phyloP scores from a whole-genome alignment of 2,888 invertebrate species.

The Xylophagus ater region DNA sequence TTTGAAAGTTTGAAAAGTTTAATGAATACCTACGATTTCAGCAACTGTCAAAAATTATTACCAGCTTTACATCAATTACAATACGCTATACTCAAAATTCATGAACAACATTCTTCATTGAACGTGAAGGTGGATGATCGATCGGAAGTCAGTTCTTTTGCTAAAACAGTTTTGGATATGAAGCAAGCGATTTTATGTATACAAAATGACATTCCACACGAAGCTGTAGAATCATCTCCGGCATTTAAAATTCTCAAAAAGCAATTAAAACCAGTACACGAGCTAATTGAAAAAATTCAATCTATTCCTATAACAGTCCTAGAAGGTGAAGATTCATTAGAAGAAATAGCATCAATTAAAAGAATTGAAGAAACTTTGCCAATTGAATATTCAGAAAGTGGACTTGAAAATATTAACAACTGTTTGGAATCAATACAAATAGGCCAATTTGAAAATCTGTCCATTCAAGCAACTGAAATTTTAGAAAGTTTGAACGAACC shows the following conservation, averaged over 20 bases:
- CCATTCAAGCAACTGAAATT: not conserved
- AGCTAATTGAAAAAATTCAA: slow-evolving; percentile 21
- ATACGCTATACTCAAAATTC: slow-evolving; percentile 24
- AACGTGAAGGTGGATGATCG: slow-evolving; percentile 20
- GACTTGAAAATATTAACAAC: slow-evolving; percentile 28
- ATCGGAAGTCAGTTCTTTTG: slow-evolving; percentile 21
- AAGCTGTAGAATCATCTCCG: slow-evolving; percentile 21
- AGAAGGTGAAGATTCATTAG: not conserved
- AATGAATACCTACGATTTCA: slow-evolving; percentile 22
- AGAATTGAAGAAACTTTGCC: too few relatives aligned
- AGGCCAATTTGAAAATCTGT: not conserved
- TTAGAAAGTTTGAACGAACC: slow-evolving; percentile 3
- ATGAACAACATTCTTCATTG: slow-evolving; percentile 31
- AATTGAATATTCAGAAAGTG: not conserved
- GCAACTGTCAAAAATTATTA: slow-evolving; percentile 30
- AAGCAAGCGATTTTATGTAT: slow-evolving; percentile 24
- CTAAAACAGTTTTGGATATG: slow-evolving; percentile 23
- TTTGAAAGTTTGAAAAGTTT: slow-evolving; percentile 23
- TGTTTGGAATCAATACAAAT: slow-evolving; percentile 21
- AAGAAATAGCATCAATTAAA: too few relatives aligned
- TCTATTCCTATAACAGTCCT: not conserved
- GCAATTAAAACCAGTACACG: slow-evolving; percentile 21
- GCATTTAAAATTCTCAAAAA: slow-evolving; percentile 21
- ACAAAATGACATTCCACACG: slow-evolving; percentile 21
- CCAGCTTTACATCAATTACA: slow-evolving; percentile 36